phyloP scores from a whole-genome alignment of 1,140 invertebrate species.

The Atta texana region DNA sequence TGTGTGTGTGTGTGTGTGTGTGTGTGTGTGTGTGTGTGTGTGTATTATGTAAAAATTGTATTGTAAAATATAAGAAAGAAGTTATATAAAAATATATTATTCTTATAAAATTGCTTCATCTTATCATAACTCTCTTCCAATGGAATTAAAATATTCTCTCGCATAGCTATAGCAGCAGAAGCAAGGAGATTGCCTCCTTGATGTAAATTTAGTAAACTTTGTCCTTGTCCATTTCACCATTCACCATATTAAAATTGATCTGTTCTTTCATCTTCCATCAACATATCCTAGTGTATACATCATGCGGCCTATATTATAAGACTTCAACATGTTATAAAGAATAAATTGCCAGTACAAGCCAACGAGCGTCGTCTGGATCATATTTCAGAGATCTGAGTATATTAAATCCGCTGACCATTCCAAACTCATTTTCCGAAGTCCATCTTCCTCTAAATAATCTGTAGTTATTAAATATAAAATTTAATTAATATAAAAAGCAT shows the following conservation, averaged over 20 bases:
- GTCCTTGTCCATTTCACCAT: no score
- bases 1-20: no score
- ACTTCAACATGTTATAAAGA: neutral
- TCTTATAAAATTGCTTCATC: neutral
- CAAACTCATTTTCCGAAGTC: constrained; percentile 9
- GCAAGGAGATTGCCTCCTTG: no score
- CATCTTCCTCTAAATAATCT: constrained; percentile 12
- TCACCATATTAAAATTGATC: no score
- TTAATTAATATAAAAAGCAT: no score
- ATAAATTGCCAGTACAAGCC: neutral
- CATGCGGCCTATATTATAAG: neutral
- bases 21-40: no score
- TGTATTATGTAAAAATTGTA: no score
- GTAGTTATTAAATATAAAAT: neutral
- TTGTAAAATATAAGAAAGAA: neutral
- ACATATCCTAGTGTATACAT: neutral
- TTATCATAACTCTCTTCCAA: neutral
- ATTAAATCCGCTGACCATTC: neutral
- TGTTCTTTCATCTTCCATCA: no score
- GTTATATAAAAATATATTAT: neutral
- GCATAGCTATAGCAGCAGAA: no score
- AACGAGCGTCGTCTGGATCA: neutral
- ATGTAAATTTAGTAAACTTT: no score
- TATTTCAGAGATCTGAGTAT: neutral
- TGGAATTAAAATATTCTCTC: no score